Percentiles rank a stretch among this genome's conserved stretches.
These are phyloP conservation scores for Pithys albifrons DNA, from an alignment of 2,113 vertebrate species.

Conservation along the genomic window DNA sequence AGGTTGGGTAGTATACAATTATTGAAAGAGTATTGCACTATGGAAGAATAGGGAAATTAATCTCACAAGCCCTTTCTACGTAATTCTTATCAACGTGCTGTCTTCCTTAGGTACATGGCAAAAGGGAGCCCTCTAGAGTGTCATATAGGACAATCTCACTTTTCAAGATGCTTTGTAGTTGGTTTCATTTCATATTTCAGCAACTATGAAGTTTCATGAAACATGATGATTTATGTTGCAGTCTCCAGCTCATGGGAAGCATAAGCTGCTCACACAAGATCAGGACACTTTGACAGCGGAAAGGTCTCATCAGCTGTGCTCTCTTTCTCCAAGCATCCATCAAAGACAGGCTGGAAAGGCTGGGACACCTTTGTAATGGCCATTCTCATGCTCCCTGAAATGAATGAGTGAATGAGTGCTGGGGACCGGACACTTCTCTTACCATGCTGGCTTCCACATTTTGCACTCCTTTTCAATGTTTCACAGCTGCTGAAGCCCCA, in stretches of 20 bases:
- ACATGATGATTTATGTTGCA: not conserved
- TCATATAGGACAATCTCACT: not conserved
- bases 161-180: not conserved
- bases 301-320: not conserved
- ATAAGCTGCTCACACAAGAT: not conserved
- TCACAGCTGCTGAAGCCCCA: not conserved
- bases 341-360: not conserved
- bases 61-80: not conserved
- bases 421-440: not conserved
- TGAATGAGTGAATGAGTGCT: not conserved
- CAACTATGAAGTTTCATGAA: not conserved
- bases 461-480: not conserved
- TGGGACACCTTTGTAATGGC: not conserved
- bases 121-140: conserved; percentile 17
- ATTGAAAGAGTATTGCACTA: not conserved
- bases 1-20: not conserved
- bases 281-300: not conserved
- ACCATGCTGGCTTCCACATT: not conserved
- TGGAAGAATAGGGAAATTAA: not conserved
- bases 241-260: not conserved
- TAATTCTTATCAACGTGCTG: accelerated
- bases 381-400: not conserved
- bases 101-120: not conserved
- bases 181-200: not conserved
- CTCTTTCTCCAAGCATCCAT: not conserved